Evolutionary conservation across 2,113 vertebrate species (phyloP), one percentile per base, ranked within the genome.

Genomic region (Struthidea cinerea): DNA sequence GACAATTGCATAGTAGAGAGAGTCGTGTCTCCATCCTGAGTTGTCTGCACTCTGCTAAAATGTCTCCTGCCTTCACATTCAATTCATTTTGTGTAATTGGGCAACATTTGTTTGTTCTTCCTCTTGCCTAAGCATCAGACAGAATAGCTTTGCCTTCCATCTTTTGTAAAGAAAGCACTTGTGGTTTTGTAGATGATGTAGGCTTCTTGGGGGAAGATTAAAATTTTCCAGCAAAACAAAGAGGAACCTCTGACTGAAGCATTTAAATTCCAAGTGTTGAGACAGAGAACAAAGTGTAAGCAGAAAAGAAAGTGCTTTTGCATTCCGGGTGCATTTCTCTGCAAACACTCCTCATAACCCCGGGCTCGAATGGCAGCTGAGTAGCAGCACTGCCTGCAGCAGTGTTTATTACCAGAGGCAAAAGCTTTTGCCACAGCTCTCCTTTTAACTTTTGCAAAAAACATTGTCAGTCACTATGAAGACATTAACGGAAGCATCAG

Each of bases 231-330:
- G 13, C 63, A 85, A 88, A 91, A 83, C 57, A 90, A 75, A 94
- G 65, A 84, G 59, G 33, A 91, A 53, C 15, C 37, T 93, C 60
- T 26, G 83, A 77, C 4, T 59, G 69, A 94, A 91, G 49, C 81
- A 52, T 95, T 95, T 93, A 70, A 81, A 90, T 89, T 90, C 68
- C 69, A 89, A 68, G 46, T 30, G 32, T 53, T 94, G 64, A 64
- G 73, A 92, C 57, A 86, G 6, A 21, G 73, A 94, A 70, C 37
- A 84, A 86, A 81, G 26, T 17, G 24, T 41, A 80, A 90, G 85
- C 35, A 84, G 56, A 59, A 71, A 93, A 74, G 35, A 94, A 96
- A 88, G 28, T 49, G 41, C 41, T 86, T 64, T 74, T 42, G 20
- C 35, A 41, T 95, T 91, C 92, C 21, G 50, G 0, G 2, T 52